Evolutionary conservation across 2,888 invertebrate species (phyloP).

Genomic region (Tetragonula carbonaria): DNA sequence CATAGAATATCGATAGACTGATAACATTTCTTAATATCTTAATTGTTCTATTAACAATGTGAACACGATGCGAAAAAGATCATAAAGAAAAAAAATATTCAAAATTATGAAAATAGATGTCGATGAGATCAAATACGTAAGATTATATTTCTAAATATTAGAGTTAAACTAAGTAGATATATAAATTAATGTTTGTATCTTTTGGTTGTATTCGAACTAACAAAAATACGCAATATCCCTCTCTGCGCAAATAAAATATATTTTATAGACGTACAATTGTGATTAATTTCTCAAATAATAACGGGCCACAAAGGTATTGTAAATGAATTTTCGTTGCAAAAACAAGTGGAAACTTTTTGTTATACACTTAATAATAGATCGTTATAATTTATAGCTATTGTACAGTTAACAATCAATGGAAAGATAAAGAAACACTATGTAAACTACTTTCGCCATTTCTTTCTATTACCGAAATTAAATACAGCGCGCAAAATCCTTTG

Average conservation of each 20-base stretch:
- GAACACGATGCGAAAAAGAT: background rate
- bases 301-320: background rate
- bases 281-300: background rate
- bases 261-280: conserved; percentile 18
- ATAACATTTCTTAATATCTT: conserved; percentile 11
- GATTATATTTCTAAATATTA: conserved; percentile 16
- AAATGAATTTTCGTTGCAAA: conserved; percentile 11
- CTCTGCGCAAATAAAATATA: conserved; percentile 42
- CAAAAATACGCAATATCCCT: background rate
- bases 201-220: conserved; percentile 17
- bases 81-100: background rate
- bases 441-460: conserved; percentile 17
- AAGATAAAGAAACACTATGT: conserved; percentile 44
- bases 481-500: background rate
- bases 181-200: conserved; percentile 15
- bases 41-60: background rate
- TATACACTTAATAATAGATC: conserved; percentile 1
- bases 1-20: conserved; percentile 19
- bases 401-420: conserved; percentile 15
- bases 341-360: conserved; percentile 27
- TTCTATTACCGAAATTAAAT: conserved; percentile 29
- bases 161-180: conserved; percentile 9
- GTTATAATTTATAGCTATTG: conserved; percentile 28
- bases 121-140: conserved; percentile 17
- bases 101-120: background rate